These are phyloP conservation scores for Spicauda simplicius DNA, from an alignment of 2,888 invertebrate species.

Conservation along the genomic window DNA sequence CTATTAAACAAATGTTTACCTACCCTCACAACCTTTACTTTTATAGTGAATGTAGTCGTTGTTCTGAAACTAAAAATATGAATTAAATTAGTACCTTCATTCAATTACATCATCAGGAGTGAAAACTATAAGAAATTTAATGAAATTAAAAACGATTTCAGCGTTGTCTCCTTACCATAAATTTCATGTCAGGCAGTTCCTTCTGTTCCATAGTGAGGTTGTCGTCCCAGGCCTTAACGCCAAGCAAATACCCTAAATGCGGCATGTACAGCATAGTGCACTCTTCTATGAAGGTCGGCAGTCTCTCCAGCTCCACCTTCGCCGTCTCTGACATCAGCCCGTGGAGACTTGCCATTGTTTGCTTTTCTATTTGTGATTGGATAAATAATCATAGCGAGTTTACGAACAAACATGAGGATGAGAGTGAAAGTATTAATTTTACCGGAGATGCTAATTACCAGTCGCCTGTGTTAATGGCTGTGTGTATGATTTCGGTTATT, in stretches of 20 bases:
- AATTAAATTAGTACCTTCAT: background rate
- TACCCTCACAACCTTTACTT: constrained; percentile 87
- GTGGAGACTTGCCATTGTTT: constrained; percentile 88
- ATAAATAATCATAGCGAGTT: background rate
- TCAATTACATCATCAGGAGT: too few species aligned
- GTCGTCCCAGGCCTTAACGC: constrained; percentile 88
- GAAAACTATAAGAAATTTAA: too few species aligned
- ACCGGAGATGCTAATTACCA: too few species aligned
- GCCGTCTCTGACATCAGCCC: constrained; percentile 90
- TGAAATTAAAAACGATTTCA: too few species aligned
- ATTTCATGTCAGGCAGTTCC: constrained; percentile 87
- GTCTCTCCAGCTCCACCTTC: constrained; percentile 87
- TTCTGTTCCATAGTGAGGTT: constrained; percentile 83
- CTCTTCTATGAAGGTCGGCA: constrained; percentile 87
- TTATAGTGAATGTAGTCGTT: constrained; percentile 89
- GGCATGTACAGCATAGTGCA: constrained; percentile 89
- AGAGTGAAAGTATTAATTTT: too few species aligned
- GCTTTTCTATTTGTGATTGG: constrained; percentile 82
- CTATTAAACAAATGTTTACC: background rate
- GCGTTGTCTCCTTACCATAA: constrained; percentile 81
- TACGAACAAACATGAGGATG: too few species aligned
- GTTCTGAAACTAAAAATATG: constrained; percentile 85
- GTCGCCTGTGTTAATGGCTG: too few species aligned
- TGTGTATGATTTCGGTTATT: too few species aligned
- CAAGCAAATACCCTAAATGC: constrained; percentile 91